phyloP scores from a whole-genome alignment of 2,888 invertebrate species.

The Eristalis arbustorum region DNA sequence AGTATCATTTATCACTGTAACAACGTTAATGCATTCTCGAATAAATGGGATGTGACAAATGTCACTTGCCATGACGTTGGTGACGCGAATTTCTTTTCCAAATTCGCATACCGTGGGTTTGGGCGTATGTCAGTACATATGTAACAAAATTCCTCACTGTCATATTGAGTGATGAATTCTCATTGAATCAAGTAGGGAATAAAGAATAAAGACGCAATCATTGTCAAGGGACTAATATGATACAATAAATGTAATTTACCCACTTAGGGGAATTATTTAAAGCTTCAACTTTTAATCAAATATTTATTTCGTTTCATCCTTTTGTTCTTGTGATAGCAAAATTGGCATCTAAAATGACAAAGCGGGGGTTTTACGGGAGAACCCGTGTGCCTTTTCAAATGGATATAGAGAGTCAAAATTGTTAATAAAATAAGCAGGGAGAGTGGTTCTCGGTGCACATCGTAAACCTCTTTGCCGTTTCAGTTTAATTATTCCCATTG shows the following conservation, averaged over 20 bases:
- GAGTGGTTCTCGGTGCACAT: conserved; percentile 22
- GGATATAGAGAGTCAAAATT: background rate
- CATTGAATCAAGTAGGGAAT: background rate
- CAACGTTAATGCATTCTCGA: conserved; percentile 33
- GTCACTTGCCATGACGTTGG: conserved; percentile 8
- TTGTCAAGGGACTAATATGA: background rate
- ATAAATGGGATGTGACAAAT: conserved; percentile 32
- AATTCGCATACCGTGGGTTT: background rate
- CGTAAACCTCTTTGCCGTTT: conserved; percentile 42
- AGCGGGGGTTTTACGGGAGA: background rate
- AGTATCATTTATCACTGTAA: conserved; percentile 29
- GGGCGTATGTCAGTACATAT: no score
- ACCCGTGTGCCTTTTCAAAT: background rate
- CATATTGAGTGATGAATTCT: background rate
- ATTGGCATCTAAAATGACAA: background rate
- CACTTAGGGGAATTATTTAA: background rate
- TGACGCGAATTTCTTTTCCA: background rate
- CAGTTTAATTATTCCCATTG: conserved; percentile 44
- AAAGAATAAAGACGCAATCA: background rate
- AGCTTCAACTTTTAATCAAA: conserved; percentile 26
- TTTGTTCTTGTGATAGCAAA: background rate
- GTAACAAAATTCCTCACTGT: background rate
- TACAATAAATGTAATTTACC: background rate
- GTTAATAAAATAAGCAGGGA: conserved; percentile 32
- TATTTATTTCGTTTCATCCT: background rate